phyloP scores from a whole-genome alignment of 2,113 vertebrate species.

The Formicarius rufipectus region DNA sequence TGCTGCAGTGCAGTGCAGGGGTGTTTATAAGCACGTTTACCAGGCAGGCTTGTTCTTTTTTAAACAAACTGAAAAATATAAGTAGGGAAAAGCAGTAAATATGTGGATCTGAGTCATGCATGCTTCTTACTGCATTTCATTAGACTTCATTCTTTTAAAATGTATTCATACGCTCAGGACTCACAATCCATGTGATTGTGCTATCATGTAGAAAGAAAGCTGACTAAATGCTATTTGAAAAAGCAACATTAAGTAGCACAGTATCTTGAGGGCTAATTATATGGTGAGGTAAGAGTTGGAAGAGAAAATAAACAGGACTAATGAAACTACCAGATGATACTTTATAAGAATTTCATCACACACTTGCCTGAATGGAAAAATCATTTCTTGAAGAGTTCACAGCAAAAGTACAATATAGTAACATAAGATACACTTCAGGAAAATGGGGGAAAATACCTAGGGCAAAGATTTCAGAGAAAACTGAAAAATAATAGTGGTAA shows the following conservation, averaged over 20 bases:
- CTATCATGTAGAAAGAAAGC: neutral
- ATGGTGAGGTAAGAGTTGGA: neutral
- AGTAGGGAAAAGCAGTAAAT: neutral
- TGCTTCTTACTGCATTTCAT: neutral
- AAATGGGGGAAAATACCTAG: neutral
- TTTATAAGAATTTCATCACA: neutral
- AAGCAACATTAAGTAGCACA: neutral
- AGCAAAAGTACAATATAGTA: neutral
- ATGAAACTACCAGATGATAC: neutral
- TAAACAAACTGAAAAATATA: neutral
- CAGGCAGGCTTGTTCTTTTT: neutral
- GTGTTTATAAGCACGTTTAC: neutral
- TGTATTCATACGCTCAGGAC: neutral
- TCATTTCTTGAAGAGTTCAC: neutral
- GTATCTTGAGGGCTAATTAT: conserved; percentile 13
- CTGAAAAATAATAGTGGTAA: neutral
- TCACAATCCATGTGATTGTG: conserved; percentile 43
- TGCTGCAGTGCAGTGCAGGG: neutral
- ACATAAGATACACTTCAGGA: neutral
- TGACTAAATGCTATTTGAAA: neutral
- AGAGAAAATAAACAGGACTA: conserved; percentile 13
- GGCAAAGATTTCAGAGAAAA: neutral
- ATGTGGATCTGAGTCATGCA: conserved; percentile 22
- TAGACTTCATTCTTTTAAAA: conserved; percentile 49
- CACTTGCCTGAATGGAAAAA: neutral